Evolutionary conservation across 2,797 vertebrate species (phyloP), one percentile per base, ranked within the genome.

Genomic region (Synaphobranchus kaupii): DNA sequence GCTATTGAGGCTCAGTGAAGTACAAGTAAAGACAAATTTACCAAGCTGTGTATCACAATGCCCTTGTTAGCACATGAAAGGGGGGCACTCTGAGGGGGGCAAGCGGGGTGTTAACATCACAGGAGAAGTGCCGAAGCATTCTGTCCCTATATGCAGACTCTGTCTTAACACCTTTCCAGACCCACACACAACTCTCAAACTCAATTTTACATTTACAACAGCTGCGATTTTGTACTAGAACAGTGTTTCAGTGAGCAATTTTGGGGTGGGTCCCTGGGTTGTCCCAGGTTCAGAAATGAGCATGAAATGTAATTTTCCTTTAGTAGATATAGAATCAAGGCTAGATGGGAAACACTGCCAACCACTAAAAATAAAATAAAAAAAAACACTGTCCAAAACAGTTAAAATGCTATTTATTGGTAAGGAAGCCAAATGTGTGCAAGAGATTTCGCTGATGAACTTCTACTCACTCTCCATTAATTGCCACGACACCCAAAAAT

Each of bases 11-110:
- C 87, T 90, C 87, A 90, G 88, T 86, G 66, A 90, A 90, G 88
- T 90, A 93, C 91, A 93, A 93, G 90, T 88, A 90, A 91, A 92
- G 91, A 93, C 90, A 92, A 92, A 93, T 92, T 91, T 91, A 88
- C 90, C 86, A 89, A 92, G 89, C 87, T 90, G 87, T 84, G 90
- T 86, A 68, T 87, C 88, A 90, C 92, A 91, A 91, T 92, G 90
- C 87, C 85, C 89, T 90, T 84, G 86, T 92, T 93, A 92, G 86
- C 91, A 93, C 90, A 93, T 93, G 89, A 94, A 93, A 90, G 86
- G n/a, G n/a, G n/a, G n/a, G 82, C 73, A 63, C 88, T 90, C 85
- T 63, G 88, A 25, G 89, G 88, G 86, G 85, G 89, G 84, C 84
- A 86, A 91, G 78, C 84, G 88, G 89, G 88, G 89, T 88, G 90